These are phyloP conservation scores for Ranitomeya variabilis DNA, from an alignment of 2,113 vertebrate genomes.

Conservation along the genomic window DNA sequence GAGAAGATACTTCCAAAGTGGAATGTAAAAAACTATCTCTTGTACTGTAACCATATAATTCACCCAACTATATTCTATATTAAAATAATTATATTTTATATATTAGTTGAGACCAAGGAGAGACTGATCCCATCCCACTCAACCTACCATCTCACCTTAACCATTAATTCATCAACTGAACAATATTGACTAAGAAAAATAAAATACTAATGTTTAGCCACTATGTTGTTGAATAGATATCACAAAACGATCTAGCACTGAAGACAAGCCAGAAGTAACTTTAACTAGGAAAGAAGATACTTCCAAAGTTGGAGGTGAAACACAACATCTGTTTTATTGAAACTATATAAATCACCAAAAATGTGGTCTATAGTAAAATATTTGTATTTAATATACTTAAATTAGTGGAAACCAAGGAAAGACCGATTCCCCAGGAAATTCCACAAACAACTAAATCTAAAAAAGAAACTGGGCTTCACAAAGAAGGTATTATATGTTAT, in stretches of 20 bases:
- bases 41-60: not conserved
- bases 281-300: not conserved
- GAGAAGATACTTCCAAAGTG: constrained; percentile 65
- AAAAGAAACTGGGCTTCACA: constrained; percentile 61
- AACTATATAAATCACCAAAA: not conserved
- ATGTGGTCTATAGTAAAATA: not conserved
- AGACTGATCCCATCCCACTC: too few relatives aligned
- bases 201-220: not conserved
- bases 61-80: not conserved
- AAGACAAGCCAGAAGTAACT: not conserved
- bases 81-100: too few relatives aligned
- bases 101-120: too few relatives aligned
- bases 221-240: not conserved
- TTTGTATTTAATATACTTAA: constrained; percentile 57
- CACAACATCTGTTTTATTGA: not conserved
- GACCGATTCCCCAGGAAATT: constrained; percentile 64
- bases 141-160: not conserved
- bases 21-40: constrained; percentile 68
- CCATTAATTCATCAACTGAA: not conserved
- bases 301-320: not conserved
- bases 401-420: constrained; percentile 55
- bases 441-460: constrained; percentile 61
- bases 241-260: not conserved
- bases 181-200: not conserved
- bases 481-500: constrained; percentile 68